Percentiles rank a stretch among this genome's conserved stretches.
These are phyloP conservation scores for Cantharis flavilabris DNA, from an alignment of 2,888 invertebrate species.

Conservation along the genomic window DNA sequence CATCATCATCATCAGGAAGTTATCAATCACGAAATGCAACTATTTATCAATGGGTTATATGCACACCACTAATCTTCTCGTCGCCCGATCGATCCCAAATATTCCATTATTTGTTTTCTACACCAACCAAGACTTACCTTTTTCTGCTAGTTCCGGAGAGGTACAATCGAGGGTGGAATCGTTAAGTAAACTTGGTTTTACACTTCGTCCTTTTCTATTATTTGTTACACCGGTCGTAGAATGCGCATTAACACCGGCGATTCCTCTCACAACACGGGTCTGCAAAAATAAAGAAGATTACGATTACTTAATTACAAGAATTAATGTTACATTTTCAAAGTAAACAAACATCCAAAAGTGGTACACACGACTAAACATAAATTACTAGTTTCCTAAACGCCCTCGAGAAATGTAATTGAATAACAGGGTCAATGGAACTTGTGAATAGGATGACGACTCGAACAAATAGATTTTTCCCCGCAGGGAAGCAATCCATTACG, in stretches of 20 bases:
- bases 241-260: slow-evolving; percentile 43
- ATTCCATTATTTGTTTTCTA: no score
- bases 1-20: slow-evolving; percentile 31
- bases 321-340: not conserved
- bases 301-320: not conserved
- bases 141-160: slow-evolving; percentile 47
- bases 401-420: slow-evolving; percentile 4
- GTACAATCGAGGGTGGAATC: slow-evolving; percentile 38
- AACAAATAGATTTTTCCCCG: slow-evolving; percentile 1
- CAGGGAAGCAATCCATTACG: not conserved
- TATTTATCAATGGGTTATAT: not conserved
- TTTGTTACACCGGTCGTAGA: slow-evolving; percentile 38
- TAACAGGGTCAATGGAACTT: slow-evolving; percentile 2
- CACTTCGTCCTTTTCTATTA: slow-evolving; percentile 44
- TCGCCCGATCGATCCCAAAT: no score
- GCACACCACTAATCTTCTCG: not conserved
- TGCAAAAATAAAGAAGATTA: slow-evolving; percentile 29
- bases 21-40: slow-evolving; percentile 34
- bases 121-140: slow-evolving; percentile 40
- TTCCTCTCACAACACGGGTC: slow-evolving; percentile 48
- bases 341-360: not conserved
- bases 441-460: not conserved
- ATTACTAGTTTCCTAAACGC: slow-evolving; percentile 3
- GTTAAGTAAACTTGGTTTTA: slow-evolving; percentile 38
- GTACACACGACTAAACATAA: slow-evolving; percentile 1